Conservation (phyloP, 92 coral and sea anemone species). For the Palythoa heliodiscus region DNA sequence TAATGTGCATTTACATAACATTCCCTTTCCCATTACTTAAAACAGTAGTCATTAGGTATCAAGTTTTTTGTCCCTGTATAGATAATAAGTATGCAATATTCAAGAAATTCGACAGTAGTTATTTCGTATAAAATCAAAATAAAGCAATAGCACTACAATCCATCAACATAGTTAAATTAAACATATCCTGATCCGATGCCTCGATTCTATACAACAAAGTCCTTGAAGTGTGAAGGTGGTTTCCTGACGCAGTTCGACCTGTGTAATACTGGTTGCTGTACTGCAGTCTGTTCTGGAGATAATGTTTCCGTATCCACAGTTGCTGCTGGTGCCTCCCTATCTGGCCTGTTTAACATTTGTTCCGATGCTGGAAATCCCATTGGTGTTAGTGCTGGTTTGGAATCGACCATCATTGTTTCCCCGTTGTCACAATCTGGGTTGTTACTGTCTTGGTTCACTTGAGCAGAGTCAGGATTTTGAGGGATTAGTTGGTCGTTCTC, state of each 20-base stretch:
- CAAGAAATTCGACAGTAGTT: no score
- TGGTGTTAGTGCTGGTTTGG: not conserved
- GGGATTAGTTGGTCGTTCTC: constrained; percentile 10
- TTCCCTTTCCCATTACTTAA: no score
- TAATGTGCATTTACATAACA: no score
- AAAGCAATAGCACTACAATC: not conserved
- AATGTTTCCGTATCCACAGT: not conserved
- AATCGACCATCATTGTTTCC: not conserved
- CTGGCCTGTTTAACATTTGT: constrained; percentile 15
- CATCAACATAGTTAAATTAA: not conserved
- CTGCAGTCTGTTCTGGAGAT: not conserved
- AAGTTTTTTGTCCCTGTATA: no score
- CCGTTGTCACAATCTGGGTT: not conserved
- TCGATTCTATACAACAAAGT: not conserved
- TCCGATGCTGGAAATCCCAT: not conserved
- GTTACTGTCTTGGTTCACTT: constrained; percentile 11
- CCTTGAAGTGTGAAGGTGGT: constrained; percentile 19
- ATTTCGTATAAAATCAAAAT: no score
- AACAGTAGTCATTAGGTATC: no score
- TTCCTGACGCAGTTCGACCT: constrained; percentile 18
- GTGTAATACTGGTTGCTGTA: not conserved
- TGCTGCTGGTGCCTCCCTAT: not conserved
- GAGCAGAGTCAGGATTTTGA: not conserved
- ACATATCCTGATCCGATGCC: not conserved
- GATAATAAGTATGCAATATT: not conserved